A percentile compares a stretch with the other conserved stretches of the same genome.
phyloP scores from a whole-genome alignment of 2,797 vertebrate species.

The Enteromius afrohamiltoni region DNA sequence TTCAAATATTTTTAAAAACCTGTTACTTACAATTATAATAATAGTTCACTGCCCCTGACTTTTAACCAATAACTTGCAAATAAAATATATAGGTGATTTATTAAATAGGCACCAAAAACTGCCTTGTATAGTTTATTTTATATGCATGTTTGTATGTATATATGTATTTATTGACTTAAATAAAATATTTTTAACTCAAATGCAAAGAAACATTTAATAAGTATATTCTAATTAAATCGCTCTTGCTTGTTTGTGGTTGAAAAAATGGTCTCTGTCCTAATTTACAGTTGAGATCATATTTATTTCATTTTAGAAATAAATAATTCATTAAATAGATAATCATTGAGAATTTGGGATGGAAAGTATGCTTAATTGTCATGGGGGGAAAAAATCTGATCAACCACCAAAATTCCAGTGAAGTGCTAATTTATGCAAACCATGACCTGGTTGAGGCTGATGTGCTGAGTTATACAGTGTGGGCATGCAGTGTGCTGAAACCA shows the following conservation, averaged over 20 bases:
- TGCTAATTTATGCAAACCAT: background rate
- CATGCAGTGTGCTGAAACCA: slow-evolving; percentile 11
- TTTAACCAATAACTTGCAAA: no score
- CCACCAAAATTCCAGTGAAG: background rate
- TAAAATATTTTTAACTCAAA: background rate
- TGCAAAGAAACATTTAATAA: background rate
- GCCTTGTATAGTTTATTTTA: no score
- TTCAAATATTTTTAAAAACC: background rate
- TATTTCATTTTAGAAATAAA: background rate
- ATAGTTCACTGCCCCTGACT: background rate
- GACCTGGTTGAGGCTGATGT: background rate
- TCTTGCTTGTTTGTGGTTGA: no score
- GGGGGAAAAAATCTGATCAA: background rate
- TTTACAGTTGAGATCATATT: background rate
- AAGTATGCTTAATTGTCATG: background rate
- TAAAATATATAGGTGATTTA: no score
- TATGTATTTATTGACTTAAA: no score
- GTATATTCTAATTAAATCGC: background rate
- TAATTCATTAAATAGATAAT: no score
- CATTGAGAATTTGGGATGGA: no score
- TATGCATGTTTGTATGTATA: no score
- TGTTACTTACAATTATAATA: background rate
- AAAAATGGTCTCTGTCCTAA: background rate
- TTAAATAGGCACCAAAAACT: no score
- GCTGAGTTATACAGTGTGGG: background rate